Evolutionary conservation across 2,113 vertebrate genomes (phyloP).

Genomic region (Thermophis baileyi): DNA sequence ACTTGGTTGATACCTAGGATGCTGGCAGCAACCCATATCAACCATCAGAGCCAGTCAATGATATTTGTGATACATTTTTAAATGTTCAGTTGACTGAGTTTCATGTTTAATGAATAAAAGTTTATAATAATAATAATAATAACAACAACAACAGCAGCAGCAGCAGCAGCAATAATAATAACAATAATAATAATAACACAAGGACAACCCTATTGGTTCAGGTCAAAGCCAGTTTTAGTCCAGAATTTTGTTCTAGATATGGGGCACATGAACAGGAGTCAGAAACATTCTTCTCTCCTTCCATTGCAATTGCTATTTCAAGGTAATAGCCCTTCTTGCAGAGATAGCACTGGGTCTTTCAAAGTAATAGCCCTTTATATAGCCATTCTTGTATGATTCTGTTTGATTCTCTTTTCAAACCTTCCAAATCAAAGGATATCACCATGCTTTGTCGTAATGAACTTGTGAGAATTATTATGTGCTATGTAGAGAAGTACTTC

Average conservation of each 20-base stretch:
- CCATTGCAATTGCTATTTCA: too few relatives aligned
- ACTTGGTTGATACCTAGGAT: too few relatives aligned
- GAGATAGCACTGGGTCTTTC: neutral
- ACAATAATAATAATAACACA: neutral
- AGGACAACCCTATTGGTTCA: neutral
- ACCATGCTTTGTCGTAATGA: neutral
- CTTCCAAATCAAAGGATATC: neutral
- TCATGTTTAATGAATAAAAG: too few relatives aligned
- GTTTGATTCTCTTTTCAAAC: neutral
- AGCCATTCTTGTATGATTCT: neutral
- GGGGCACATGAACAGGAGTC: too few relatives aligned
- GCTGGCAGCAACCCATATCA: too few relatives aligned
- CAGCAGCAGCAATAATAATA: too few relatives aligned
- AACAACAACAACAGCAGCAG: too few relatives aligned
- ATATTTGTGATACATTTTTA: too few relatives aligned
- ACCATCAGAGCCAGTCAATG: too few relatives aligned
- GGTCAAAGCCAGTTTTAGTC: neutral
- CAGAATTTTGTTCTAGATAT: neutral
- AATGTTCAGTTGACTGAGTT: too few relatives aligned
- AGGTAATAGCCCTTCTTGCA: neutral
- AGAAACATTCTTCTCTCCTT: too few relatives aligned
- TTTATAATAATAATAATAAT: too few relatives aligned
- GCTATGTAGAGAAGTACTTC: neutral
- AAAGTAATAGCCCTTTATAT: neutral
- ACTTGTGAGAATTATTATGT: neutral